Evolutionary conservation across 2,797 vertebrate species (phyloP).

Genomic region (Phalanger gymnotis): DNA sequence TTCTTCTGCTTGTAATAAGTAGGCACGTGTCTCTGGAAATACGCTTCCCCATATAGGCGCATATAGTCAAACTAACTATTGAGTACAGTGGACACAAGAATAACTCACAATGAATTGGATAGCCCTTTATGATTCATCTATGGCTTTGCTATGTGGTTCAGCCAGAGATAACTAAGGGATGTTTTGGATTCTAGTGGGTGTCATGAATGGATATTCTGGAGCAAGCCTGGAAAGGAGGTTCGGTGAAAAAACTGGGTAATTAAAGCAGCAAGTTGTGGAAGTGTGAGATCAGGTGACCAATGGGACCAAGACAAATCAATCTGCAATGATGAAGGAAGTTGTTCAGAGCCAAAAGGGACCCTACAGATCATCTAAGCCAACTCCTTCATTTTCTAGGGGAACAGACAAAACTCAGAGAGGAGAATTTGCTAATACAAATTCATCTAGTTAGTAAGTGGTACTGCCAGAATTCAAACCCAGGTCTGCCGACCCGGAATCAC

Average conservation of each 20-base stretch:
- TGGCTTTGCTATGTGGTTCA: neutral
- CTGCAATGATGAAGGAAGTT: neutral
- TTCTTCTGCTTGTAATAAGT: neutral
- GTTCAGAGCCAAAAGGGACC: neutral
- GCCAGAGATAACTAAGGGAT: neutral
- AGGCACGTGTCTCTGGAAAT: conserved; percentile 33
- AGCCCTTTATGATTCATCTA: neutral
- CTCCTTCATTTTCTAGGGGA: neutral
- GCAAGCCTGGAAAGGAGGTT: neutral
- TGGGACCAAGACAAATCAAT: neutral
- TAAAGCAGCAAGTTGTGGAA: neutral
- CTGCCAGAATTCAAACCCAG: conserved; percentile 40
- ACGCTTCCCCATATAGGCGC: neutral
- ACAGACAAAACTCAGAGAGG: neutral
- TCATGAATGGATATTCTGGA: neutral
- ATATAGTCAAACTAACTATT: neutral
- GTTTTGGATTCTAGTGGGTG: neutral
- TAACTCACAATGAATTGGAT: neutral
- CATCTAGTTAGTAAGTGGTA: conserved; percentile 16
- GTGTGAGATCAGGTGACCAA: neutral
- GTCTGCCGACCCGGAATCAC: neutral
- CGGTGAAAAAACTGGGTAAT: neutral
- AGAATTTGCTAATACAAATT: conserved; percentile 20
- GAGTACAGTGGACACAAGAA: neutral
- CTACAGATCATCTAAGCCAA: neutral